Base-by-base conservation (phyloP, 2,113 vertebrate species). In the Erythrolamprus reginae region DNA sequence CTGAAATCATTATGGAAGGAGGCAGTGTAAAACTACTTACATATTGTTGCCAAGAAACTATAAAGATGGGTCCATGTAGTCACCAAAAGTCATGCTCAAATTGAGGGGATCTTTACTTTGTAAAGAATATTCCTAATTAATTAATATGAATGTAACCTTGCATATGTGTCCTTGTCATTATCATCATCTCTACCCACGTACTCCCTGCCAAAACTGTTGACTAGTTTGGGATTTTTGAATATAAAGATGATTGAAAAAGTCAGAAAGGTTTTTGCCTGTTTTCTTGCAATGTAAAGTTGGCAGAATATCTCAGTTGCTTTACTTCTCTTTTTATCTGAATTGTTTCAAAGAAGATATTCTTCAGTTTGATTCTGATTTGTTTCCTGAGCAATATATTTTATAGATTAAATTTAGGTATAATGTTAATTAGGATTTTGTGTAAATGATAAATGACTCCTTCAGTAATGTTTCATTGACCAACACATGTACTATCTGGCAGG, bases 351-450 rank as follows among this genome's bases (percentile, higher is more conserved):
- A 5, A 1, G 52, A 15, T 12, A 84, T 3, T n/a, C 0, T 4
- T 52, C 0, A 0, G 1, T 0, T 48, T 4, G 85, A 84, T 89
- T 84, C 28, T 0, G 0, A 0, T 84, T 0, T 2, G 42, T 10
- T 3, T 38, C 5, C 0, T 1, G 65, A 61, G 89, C 52, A 61
- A 92, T 90, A 0, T 55, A 1, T 84, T 38, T 21, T 5, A 89
- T 90, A 53, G 0, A 9, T 33, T 65, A 56, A 1, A 92, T 58
- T 10, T 82, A 21, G 89, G 56, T 86, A 88, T 90, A 52, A 10
- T 82, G 42, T 90, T 86, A 50, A 86, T 1, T 0, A 3, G 88
- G 47, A 58, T 87, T 92, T 47, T 82, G 19, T 88, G 48, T 0
- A 6, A 0, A 0, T 19, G 92, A 77, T 10, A 0, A 92, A 90